phyloP scores from a whole-genome alignment of 2,113 vertebrate species.

The Callaeas wilsoni region DNA sequence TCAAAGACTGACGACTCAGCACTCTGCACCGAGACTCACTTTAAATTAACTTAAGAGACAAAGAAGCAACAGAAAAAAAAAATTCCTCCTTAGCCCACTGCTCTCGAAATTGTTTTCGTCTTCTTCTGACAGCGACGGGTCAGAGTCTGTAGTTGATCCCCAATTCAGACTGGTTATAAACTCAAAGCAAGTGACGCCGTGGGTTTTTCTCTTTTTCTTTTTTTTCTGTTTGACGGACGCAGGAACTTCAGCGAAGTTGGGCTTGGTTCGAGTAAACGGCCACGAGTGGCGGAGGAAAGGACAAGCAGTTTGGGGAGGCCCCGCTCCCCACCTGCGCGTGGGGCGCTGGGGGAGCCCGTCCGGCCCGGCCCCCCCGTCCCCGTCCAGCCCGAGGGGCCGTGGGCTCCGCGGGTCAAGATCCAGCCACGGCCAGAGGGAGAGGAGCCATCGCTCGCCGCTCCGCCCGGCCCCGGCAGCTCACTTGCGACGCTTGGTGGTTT shows the following conservation, averaged over 20 bases:
- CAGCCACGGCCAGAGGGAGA: constrained; percentile 31
- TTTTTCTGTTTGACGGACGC: neutral
- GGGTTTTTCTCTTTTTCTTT: neutral
- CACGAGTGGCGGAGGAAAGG: constrained; percentile 16
- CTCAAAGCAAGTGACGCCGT: constrained; percentile 1
- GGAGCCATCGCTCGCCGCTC: neutral
- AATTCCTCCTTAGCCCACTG: constrained; percentile 1
- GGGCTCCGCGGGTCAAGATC: neutral
- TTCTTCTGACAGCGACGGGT: neutral
- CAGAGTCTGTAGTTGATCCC: constrained; percentile 29
- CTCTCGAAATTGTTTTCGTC: neutral
- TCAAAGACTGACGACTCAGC: constrained; percentile 25
- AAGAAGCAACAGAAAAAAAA: constrained; percentile 37
- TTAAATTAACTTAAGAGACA: constrained; percentile 67
- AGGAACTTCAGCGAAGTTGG: constrained; percentile 35
- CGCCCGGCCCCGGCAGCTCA: constrained; percentile 62
- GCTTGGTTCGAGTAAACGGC: constrained; percentile 19
- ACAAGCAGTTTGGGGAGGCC: constrained; percentile 33
- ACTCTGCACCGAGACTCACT: constrained; percentile 47
- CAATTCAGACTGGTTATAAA: neutral
- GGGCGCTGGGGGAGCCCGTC: neutral
- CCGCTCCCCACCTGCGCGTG: neutral
- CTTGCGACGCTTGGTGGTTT: constrained; percentile 94
- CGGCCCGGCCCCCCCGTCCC: neutral
- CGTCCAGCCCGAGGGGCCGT: neutral